Evolutionary conservation across 2,797 vertebrate genomes (phyloP), one percentile per base, ranked within the genome.

Genomic region (Sebastes glaucus): DNA sequence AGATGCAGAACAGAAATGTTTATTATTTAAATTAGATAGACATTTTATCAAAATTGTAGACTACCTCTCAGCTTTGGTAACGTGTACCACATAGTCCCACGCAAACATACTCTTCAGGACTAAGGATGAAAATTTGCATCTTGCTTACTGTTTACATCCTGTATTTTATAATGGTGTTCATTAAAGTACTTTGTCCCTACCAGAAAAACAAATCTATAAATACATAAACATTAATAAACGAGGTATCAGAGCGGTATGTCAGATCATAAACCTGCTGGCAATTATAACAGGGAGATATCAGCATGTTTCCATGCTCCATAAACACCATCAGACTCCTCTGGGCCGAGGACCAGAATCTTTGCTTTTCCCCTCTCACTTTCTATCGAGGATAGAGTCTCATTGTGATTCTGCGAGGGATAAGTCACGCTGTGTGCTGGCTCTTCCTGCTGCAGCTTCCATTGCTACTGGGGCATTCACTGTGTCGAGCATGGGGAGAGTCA

Each of bases 391-490:
- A 90, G 89, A 87, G 85, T 87, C 80, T 90, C 88, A 92, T 94
- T 93, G 93, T 92, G 89, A 93, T 93, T 91, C 89, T 46, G 83
- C 33, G 78, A 85, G 81, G 90, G 85, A 86, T 89, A 80, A 89
- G 90, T 94, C 93, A 87, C 78, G 72, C 91, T 89, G 85, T 87
- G 86, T 66, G 81, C 81, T 86, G 89, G 81, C 82, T 88, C 76
- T 82, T 67, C 70, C 87, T 87, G 87, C 88, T 85, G 88, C 78
- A 82, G 80, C 85, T 77, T 88, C 84, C 69, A 82, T 80, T 81
- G 87, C 91, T 87, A 67, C 81, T 64, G 84, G 87, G 86, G 75
- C 86, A 86, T 87, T 74, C 35, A 46, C 79, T 82, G 86, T 82
- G 90, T 90, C 80, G 76, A 80, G 89, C 88, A 85, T 55, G 76